These are phyloP conservation scores for Chrysocyon brachyurus DNA, from an alignment of 2,797 vertebrate species.

Conservation along the genomic window DNA sequence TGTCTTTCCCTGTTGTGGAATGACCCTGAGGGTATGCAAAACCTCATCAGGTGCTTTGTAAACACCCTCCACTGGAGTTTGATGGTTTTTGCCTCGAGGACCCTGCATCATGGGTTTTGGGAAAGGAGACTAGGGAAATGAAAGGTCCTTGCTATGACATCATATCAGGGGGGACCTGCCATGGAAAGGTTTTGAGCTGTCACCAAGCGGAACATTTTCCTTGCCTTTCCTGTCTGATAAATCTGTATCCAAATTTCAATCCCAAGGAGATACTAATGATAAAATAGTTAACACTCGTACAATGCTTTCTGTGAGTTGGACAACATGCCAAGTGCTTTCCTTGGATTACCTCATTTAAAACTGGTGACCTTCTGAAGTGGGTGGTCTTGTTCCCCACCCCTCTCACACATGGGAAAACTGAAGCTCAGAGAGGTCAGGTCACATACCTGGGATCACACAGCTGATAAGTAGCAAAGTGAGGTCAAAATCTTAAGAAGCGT, in stretches of 20 bases:
- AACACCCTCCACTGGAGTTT: neutral
- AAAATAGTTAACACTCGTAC: neutral
- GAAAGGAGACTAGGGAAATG: neutral
- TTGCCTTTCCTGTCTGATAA: neutral
- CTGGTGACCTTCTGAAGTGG: neutral
- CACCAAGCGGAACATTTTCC: neutral
- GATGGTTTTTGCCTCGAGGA: neutral
- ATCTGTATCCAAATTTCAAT: neutral
- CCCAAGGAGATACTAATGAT: neutral
- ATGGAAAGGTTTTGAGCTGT: neutral
- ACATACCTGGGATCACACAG: neutral
- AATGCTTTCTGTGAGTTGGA: neutral
- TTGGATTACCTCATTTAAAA: neutral
- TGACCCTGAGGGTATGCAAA: neutral
- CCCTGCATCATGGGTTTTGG: neutral
- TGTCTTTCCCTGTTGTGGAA: neutral
- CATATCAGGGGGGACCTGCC: neutral
- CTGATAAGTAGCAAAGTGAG: neutral
- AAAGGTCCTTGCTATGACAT: neutral
- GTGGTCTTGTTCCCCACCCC: neutral
- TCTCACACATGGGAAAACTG: neutral
- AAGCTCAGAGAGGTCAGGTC: neutral
- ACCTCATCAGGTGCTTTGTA: neutral
- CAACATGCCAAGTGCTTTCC: neutral
- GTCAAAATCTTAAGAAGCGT: neutral